phyloP scores from a whole-genome alignment of 2,797 vertebrate species.

The Malurus splendens region DNA sequence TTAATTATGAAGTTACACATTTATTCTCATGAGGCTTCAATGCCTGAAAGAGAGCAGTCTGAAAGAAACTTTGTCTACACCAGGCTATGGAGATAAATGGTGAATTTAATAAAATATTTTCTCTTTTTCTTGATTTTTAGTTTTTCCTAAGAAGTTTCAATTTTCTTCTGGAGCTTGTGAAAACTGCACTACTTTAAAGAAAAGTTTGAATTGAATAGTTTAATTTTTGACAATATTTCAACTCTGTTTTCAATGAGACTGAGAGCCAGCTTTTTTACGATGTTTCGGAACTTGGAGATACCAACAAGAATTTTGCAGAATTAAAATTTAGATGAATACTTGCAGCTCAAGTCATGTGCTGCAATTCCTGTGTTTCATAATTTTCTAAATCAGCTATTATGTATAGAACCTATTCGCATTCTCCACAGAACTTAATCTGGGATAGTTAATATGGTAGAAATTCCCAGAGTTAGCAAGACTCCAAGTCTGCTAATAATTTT shows the following conservation, averaged over 20 bases:
- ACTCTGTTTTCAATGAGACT: neutral
- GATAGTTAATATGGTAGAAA: neutral
- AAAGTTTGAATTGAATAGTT: neutral
- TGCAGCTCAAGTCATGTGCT: neutral
- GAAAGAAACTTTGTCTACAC: neutral
- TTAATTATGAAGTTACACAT: neutral
- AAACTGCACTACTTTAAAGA: neutral
- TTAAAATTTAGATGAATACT: neutral
- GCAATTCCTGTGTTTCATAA: neutral
- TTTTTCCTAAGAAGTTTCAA: neutral
- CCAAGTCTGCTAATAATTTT: neutral
- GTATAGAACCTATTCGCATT: neutral
- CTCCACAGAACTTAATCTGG: neutral
- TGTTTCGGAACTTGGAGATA: neutral
- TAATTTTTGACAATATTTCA: neutral
- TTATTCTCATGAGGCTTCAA: neutral
- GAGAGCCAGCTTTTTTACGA: neutral
- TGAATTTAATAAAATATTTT: neutral
- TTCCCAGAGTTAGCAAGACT: neutral
- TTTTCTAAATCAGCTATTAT: neutral
- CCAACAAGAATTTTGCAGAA: neutral
- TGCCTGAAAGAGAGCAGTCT: neutral
- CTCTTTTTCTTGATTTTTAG: neutral
- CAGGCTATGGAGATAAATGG: neutral
- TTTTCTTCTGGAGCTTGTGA: neutral